Evolutionary conservation across 2,113 vertebrate genomes (phyloP), one percentile per base, ranked within the genome.

Genomic region (Indicator indicator): DNA sequence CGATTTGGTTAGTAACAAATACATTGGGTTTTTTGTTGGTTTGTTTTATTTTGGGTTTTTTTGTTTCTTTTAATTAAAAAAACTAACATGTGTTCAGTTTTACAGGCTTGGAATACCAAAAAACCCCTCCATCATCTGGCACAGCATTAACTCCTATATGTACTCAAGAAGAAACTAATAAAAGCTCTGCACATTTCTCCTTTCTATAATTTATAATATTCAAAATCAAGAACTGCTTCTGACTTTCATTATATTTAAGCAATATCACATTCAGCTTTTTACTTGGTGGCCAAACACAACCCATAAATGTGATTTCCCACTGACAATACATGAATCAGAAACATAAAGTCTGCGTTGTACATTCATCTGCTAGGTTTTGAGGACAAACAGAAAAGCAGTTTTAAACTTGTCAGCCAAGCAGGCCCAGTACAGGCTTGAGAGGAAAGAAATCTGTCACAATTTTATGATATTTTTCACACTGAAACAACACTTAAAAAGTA

Each of bases 401-500:
- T 85, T 70, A 85, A 91, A 78, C 46, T 73, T 1, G 2, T 73
- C 71, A 91, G 20, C 71, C 32, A 33, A 92, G 67, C 56, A 80
- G 79, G 42, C 42, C 67, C 19, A 38, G 90, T 44, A 85, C 13
- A 59, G 36, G 1, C 2, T 17, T 38, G 11, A 56, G 33, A 94
- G 75, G 68, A 82, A 92, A 91, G 71, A 89, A 92, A 86, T 56
- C 78, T 55, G 68, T 65, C 92, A 87, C 64, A 79, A 83, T 87
- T 94, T 96, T 83, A 97, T 0, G 2, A 73, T 79, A 87, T 89
- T 96, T 83, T 96, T 83, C 87, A 91, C 64, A 77, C 81, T 77
- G 88, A 77, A 88, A 88, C 62, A 90, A 85, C 94, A 85, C 67
- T 88, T 94, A 24, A 52, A 58, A 75, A 82, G 67, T 40, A 85